Evolutionary conservation across 2,797 vertebrate genomes (phyloP), one percentile per base, ranked within the genome.

Genomic region (Limnodromus scolopaceus): DNA sequence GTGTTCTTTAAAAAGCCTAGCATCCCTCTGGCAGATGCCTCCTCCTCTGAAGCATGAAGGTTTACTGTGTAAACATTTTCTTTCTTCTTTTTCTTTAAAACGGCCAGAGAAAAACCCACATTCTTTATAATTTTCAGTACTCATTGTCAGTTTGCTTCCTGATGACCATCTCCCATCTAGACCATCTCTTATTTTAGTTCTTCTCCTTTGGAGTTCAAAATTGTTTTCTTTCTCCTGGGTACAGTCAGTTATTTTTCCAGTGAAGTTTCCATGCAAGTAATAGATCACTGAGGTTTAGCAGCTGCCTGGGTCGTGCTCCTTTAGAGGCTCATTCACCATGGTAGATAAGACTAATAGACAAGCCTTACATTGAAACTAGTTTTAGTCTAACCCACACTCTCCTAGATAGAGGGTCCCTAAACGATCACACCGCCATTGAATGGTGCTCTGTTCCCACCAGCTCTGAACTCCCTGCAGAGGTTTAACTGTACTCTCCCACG

Each of bases 1-100:
- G 24, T 25, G 61, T 75, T 93, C 68, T 72, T 86, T 86, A 61
- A 85, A 71, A 87, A 53, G 16, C 30, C 39, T 92, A 60, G 45
- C 55, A 84, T 93, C 49, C 45, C 25, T 78, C 85, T 92, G 85
- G 43, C 71, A 64, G 70, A 43, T 54, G 48, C 34, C 30, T 81
- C 18, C 48, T 92, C 48, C 63, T 93, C 63, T 66, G 74, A 84
- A 89, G 39, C n/a, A 41, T 22, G 46, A 89, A 82, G 39, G 22
- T 43, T 89, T 89, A 74, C 32, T 39, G 14, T 57, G 58, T 58
- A 84, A 87, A 87, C 14, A 70, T 70, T 89, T 88, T 55, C 27
- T 83, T 91, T 68, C 39, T 87, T 93, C 43, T 51, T 13, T 65
- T 79, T 63, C 66, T 54, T 79, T 84, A 55, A 81, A 84, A 63